Percentiles rank a stretch among this genome's conserved stretches.
Conservation (phyloP, 2,797 vertebrate species). For the Gallinago stenura region DNA sequence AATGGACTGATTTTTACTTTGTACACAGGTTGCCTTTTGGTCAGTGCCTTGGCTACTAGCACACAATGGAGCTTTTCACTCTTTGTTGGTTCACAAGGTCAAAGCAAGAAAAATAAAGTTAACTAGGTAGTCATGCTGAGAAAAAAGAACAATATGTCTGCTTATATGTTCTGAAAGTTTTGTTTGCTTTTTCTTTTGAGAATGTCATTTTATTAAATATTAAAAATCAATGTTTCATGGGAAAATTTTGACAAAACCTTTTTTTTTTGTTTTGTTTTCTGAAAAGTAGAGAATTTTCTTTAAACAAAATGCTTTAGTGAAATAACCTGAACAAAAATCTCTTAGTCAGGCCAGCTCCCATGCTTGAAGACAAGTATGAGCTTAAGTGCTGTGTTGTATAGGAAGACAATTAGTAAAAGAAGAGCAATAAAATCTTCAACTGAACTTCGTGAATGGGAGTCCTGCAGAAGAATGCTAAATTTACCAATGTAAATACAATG, state of each 20-base stretch:
- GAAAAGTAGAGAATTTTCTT: neutral
- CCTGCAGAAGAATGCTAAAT: neutral
- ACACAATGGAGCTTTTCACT: neutral
- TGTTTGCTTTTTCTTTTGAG: neutral
- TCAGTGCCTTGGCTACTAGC: neutral
- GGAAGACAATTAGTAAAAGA: neutral
- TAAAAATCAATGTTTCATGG: neutral
- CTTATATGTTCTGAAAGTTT: neutral
- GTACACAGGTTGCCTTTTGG: neutral
- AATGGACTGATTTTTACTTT: neutral
- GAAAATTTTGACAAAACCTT: neutral
- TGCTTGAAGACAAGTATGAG: neutral
- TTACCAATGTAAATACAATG: slow-evolving; percentile 25
- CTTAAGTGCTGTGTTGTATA: neutral
- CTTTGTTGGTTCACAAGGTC: neutral
- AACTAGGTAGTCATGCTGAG: neutral
- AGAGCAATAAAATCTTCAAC: neutral
- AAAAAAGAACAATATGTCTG: neutral
- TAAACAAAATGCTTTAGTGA: neutral
- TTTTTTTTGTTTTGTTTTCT: neutral
- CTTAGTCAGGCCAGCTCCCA: neutral
- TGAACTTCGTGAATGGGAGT: neutral
- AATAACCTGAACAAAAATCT: neutral
- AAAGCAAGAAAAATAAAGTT: neutral
- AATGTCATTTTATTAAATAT: neutral